Conservation (phyloP, 2,888 invertebrate genomes). For the Ectemnius continuus region DNA sequence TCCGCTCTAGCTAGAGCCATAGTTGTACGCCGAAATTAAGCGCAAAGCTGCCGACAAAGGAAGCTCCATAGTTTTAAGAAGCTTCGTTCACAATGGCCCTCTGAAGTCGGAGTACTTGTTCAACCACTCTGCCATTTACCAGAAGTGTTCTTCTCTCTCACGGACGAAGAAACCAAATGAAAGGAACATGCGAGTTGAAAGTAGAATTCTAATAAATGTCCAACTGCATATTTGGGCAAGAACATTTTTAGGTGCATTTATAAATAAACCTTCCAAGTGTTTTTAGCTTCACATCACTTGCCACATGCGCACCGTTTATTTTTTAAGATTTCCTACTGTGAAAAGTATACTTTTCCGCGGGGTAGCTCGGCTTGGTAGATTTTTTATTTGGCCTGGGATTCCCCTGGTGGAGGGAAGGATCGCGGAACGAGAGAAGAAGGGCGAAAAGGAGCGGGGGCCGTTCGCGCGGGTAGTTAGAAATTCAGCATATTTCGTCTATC, state of each 20-base stretch:
- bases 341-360: constrained; percentile 50
- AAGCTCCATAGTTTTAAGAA: too few relatives aligned
- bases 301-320: not conserved
- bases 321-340: constrained; percentile 11
- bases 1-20: too few relatives aligned
- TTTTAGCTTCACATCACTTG: too few relatives aligned
- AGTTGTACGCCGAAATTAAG: too few relatives aligned
- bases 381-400: constrained; percentile 9
- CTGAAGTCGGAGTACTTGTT: too few relatives aligned
- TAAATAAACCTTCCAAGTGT: too few relatives aligned
- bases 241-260: too few relatives aligned
- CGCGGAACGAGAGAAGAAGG: constrained; percentile 33
- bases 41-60: too few relatives aligned
- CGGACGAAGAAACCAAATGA: constrained; percentile 8
- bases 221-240: too few relatives aligned
- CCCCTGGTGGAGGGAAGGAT: constrained; percentile 33
- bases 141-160: constrained; percentile 15
- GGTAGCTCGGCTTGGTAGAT: constrained; percentile 36
- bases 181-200: not conserved
- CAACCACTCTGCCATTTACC: too few relatives aligned
- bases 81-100: too few relatives aligned
- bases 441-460: constrained; percentile 10
- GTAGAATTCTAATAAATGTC: too few relatives aligned
- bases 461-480: constrained; percentile 58
- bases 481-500: constrained; percentile 72